phyloP scores from a whole-genome alignment of 2,888 invertebrate species.

The Zelleria hepariella region DNA sequence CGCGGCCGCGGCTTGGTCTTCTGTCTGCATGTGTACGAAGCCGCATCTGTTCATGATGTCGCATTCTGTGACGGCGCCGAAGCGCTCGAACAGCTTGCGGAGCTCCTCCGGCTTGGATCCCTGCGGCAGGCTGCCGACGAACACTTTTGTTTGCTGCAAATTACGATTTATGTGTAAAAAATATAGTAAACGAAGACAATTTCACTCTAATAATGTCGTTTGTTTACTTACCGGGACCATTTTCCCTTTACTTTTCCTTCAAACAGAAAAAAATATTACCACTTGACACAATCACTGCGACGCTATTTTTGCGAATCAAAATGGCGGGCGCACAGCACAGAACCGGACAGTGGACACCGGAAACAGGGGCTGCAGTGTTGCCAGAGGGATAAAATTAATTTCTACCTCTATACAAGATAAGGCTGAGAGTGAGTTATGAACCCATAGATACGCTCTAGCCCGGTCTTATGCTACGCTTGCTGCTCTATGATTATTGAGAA shows the following conservation, averaged over 20 bases:
- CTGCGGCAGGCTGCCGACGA: slow-evolving; percentile 92
- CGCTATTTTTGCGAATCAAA: slow-evolving; percentile 9
- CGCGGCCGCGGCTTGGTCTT: slow-evolving; percentile 85
- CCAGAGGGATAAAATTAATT: slow-evolving; percentile 9
- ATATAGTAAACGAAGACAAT: slow-evolving; percentile 5
- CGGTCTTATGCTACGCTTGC: no score
- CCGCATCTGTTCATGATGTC: slow-evolving; percentile 96
- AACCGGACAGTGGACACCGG: slow-evolving; percentile 4
- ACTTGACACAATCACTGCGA: background rate
- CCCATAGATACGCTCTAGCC: no score
- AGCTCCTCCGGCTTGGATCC: slow-evolving; percentile 88
- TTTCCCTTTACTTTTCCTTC: slow-evolving; percentile 13
- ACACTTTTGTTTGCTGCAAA: slow-evolving; percentile 85
- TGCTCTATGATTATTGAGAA: no score
- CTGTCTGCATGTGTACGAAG: slow-evolving; percentile 91
- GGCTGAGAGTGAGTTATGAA: no score
- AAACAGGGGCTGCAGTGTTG: background rate
- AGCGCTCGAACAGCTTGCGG: slow-evolving; percentile 85
- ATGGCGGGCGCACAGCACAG: slow-evolving; percentile 11
- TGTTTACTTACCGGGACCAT: slow-evolving; percentile 60
- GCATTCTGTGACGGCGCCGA: slow-evolving; percentile 92
- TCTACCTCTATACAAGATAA: no score
- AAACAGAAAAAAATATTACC: background rate
- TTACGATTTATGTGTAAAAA: slow-evolving; percentile 7
- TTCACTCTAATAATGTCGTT: background rate